Conservation (phyloP, 64 coral and sea anemone species). For the Stichodactyla helianthus region DNA sequence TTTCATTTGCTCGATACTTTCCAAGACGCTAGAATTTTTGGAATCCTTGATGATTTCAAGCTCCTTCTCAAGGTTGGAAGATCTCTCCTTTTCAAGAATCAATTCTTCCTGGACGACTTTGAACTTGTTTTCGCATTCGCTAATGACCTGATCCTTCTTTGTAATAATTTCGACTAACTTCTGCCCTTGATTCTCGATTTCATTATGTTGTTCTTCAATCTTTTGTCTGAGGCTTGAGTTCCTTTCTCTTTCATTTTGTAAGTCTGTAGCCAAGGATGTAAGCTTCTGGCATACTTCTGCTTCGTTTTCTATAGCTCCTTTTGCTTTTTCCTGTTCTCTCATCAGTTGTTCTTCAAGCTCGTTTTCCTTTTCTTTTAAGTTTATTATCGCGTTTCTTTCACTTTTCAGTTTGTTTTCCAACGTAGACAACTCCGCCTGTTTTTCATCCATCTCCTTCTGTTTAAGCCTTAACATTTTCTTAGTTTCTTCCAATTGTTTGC, state of each 20-base stretch:
- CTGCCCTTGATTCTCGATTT: slow-evolving; percentile 29
- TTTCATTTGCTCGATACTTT: slow-evolving; percentile 65
- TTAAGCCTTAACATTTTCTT: slow-evolving; percentile 15
- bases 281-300: slow-evolving; percentile 20
- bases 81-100: slow-evolving; percentile 45
- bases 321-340: slow-evolving; percentile 4
- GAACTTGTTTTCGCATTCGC: slow-evolving; percentile 29
- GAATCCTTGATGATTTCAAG: slow-evolving; percentile 50
- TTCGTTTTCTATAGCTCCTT: slow-evolving; percentile 41
- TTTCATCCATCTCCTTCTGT: slow-evolving; percentile 31
- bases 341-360: slow-evolving; percentile 31
- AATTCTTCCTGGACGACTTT: slow-evolving; percentile 41
- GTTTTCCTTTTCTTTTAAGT: slow-evolving; percentile 27
- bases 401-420: slow-evolving; percentile 25
- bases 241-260: slow-evolving; percentile 32
- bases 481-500: slow-evolving; percentile 33
- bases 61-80: slow-evolving; percentile 50
- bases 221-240: slow-evolving; percentile 21
- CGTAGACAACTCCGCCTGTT: slow-evolving; percentile 17
- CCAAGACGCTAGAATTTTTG: slow-evolving; percentile 48
- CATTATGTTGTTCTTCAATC: slow-evolving; percentile 34
- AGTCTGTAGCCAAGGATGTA: slow-evolving; percentile 35
- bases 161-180: slow-evolving; percentile 58
- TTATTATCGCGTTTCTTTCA: slow-evolving; percentile 2
- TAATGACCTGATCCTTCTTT: slow-evolving; percentile 47